Evolutionary conservation across 2,797 vertebrate species (phyloP), one percentile per base, ranked within the genome.

Genomic region (Acestrorhynchus altus): DNA sequence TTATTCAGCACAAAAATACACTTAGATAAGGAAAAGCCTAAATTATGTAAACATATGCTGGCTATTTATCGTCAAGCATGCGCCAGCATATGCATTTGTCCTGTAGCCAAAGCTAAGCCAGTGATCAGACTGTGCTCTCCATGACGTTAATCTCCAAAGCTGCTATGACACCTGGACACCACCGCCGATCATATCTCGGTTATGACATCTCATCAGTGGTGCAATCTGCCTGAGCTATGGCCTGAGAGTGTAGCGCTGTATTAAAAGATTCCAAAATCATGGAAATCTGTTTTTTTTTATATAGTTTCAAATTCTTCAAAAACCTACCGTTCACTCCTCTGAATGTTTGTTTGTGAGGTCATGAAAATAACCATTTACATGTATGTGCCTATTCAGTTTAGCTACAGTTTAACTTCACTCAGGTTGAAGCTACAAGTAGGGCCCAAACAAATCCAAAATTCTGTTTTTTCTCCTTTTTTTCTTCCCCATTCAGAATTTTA

Each of bases 31-130:
- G 24, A 61, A 10, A 20, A n/a, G 56, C 13, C 1, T 70, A 49
- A 77, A 83, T 77, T 70, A 77, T 66, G 46, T 20, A 74, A 73
- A 66, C 69, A 71, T 57, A 54, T 16, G 56, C 42, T 40, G 26
- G 35, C 12, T 47, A 8, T 22, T 64, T 40, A 42, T 20, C 18
- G 4, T 7, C 44, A 12, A 68, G n/a, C 28, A n/a, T 8, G 24
- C 18, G 47, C 57, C 13, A 65, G 16, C 24, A 11, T 35, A 28
- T 40, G 46, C 39, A 24, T 77, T 77, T 69, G 16, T 40, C 57
- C 54, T 54, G 47, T 63, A 28, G 31, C 56, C 54, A 47, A 42
- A 54, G 16, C 18, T 42, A 16, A 68, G 65, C 44, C 18, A 28
- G 65, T 67, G 42, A 49, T 67, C 65, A 44, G 59, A 77, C 35